Base-by-base conservation (phyloP, 1,140 invertebrate genomes). In the Ostrea denselamellosa region DNA sequence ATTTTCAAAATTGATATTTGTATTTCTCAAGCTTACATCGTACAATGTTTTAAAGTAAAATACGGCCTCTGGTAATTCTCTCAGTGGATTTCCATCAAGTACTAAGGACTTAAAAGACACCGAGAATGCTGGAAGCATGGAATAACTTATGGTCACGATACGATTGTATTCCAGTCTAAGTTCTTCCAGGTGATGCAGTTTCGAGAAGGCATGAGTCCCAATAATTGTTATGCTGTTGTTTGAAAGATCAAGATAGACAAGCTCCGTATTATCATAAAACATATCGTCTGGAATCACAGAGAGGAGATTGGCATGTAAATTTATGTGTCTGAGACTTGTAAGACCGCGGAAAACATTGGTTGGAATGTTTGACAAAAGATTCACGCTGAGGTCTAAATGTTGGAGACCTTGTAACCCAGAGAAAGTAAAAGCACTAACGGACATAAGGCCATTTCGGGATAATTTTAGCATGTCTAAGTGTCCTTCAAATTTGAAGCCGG, bases 391-490 rank as follows among this genome's bases (percentile, higher is more conserved):
- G 22, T 90, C 88, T 8, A 92, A 65, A 85, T 88, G 86, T 86
- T 92, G 91, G 3, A 92, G 83, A n/a, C 89, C 89, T n/a, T 17
- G 44, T 5, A 91, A 58, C 28, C 88, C 68, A 7, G 83, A 83
- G 68, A 92, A 92, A 28, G 90, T 91, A 28, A 62, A 71, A 10
- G 82, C 28, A 17, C 88, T 83, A 0, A 92, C 81, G 22, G 86
- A 65, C 4, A 12, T 9, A 51, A 92, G 62, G 8, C 85, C 71
- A 58, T 91, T 91, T 9, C 89, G 9, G 62, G 87, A 54, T 8
- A 93, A 14, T 5, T 85, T 85, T n/a, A 93, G 85, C 83, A 88
- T 89, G 82, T 93, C 90, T 2, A 93, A 56, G 19, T 85, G 52
- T 25, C 92, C 90, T 12, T 77, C 71, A 86, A 91, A 91, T 19